Percentiles rank a stretch among this genome's conserved stretches.
Evolutionary conservation across 2,888 invertebrate genomes (phyloP).

Genomic region (Acrocyrtus sp.): DNA sequence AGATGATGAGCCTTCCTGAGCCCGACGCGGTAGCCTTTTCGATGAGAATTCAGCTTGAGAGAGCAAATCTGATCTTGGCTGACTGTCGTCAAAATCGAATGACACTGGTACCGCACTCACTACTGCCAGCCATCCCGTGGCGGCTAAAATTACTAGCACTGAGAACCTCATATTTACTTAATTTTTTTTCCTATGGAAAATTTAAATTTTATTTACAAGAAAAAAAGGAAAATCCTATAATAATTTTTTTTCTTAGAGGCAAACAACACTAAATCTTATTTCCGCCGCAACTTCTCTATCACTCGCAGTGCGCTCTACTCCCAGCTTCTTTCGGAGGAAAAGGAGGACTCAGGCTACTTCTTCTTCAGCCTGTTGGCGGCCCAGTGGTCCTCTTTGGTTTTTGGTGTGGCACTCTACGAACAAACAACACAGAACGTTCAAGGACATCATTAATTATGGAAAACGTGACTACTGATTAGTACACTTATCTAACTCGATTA

Average conservation of each 20-base stretch:
- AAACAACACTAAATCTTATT: no score
- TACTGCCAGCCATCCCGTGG: slow-evolving; percentile 45
- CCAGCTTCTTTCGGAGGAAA: no score
- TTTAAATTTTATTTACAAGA: no score
- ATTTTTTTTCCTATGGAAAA: background rate
- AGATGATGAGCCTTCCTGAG: slow-evolving; percentile 47
- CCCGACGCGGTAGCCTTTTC: slow-evolving; percentile 57
- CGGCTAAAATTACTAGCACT: slow-evolving; percentile 49
- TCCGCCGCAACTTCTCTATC: no score
- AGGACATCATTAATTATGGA: background rate
- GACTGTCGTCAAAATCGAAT: slow-evolving; percentile 57
- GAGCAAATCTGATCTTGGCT: slow-evolving; percentile 61
- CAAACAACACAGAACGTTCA: no score
- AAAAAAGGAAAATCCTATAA: no score
- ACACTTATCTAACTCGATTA: no score
- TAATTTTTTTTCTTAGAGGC: no score
- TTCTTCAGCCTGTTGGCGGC: background rate
- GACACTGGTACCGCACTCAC: slow-evolving; percentile 58
- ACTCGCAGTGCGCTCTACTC: background rate
- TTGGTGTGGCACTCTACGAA: background rate
- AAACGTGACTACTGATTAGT: no score
- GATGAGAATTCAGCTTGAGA: slow-evolving; percentile 60
- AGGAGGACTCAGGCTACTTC: background rate
- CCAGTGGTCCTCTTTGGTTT: background rate
- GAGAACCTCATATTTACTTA: slow-evolving; percentile 57